Base-by-base conservation (phyloP, 2,113 vertebrate species). In the Callionymus lyra region DNA sequence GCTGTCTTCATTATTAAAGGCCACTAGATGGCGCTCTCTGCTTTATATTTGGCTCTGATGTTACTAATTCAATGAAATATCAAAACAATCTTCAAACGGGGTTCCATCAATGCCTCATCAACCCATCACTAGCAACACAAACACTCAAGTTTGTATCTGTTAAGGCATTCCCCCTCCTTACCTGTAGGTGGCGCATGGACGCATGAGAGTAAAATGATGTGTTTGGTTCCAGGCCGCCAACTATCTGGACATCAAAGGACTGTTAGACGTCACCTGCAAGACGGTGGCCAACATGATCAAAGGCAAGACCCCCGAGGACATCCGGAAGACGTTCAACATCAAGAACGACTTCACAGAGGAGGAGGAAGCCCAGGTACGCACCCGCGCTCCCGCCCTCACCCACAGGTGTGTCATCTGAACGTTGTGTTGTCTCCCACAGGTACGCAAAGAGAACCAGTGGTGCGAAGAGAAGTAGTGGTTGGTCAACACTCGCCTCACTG, bases 381-480 rank as follows among this genome's bases (percentile, higher is more conserved):
- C 4, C 2, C 6, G 15, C 14, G 11, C 9, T 3, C 13, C 41
- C 21, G 8, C 21, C 21, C 21, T 27, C 4, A 27, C 21, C n/a
- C n/a, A n/a, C n/a, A n/a, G n/a, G n/a, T n/a, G n/a, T 45, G 35
- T 70, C 12, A 31, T 2, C 53, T 3, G 13, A 10, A 1, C 0
- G 13, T 47, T 16, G 35, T 15, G 34, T 6, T 3, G 16, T 33
- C 18, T 12, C 44, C 76, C 42, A 78, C 70, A 98, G 95, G 95
- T 99, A 86, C 95, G 94, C 83, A 99, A 99, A 86, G 95, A 99
- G 82, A 99, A 99, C 86, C 95, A 98, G 84, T 99, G 95, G 95
- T 99, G 94, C 81, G 95, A 99, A 92, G 94, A 99, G 74, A 99
- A 99, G 80, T 99, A 89, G 91, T 79, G 41, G 72, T 67, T 56